Conservation (phyloP, 2,797 vertebrate genomes). For the Sebastes elongatus region DNA sequence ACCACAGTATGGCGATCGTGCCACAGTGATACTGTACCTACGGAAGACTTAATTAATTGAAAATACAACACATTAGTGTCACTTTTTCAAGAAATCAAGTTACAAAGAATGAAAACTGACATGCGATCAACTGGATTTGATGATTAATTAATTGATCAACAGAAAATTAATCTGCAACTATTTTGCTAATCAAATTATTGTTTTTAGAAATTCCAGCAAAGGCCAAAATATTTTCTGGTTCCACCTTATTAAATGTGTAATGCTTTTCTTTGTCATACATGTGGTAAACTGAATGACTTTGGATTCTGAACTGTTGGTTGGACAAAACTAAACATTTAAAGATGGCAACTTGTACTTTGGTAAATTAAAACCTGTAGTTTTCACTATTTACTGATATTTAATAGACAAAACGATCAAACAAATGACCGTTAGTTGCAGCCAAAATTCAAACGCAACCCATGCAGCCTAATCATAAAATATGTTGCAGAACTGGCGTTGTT, state of each 20-base stretch:
- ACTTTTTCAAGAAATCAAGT: neutral
- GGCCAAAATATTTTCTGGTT: no score
- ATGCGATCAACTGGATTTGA: neutral
- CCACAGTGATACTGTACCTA: conserved; percentile 39
- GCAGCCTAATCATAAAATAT: neutral
- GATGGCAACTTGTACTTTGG: neutral
- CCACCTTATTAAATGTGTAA: neutral
- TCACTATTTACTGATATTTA: neutral
- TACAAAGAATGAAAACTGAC: neutral
- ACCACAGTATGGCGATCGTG: conserved; percentile 30
- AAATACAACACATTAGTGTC: neutral
- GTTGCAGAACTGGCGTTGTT: neutral
- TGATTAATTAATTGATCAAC: neutral
- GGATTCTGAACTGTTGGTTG: neutral
- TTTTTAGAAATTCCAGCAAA: no score
- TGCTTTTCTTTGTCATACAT: neutral
- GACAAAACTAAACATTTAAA: neutral
- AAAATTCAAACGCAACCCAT: neutral
- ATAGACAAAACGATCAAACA: neutral
- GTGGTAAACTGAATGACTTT: neutral
- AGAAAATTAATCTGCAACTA: neutral
- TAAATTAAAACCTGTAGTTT: neutral
- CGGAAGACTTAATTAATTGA: neutral
- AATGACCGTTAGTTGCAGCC: neutral
- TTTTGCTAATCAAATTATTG: neutral